Conservation (phyloP, 2,113 vertebrate genomes). For the Capra hircus region DNA sequence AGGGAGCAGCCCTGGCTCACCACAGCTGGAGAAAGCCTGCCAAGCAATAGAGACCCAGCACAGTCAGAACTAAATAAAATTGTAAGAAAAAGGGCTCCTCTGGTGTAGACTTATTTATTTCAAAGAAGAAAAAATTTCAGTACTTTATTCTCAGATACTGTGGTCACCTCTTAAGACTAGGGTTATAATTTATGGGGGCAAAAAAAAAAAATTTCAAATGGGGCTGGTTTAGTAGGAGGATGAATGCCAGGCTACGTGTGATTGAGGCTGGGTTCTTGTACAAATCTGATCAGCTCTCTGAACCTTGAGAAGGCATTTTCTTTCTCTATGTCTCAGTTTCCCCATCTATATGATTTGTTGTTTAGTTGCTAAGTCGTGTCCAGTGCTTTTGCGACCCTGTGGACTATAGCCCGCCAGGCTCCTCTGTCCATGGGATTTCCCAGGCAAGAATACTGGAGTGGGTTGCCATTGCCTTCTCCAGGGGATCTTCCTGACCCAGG, state of each 20-base stretch:
- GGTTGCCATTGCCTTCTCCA: neutral
- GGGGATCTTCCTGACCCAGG: neutral
- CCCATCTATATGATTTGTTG: neutral
- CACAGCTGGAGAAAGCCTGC: neutral
- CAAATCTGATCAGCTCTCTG: neutral
- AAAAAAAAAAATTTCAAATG: neutral
- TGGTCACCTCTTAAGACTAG: neutral
- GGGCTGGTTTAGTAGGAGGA: neutral
- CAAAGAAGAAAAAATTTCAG: neutral
- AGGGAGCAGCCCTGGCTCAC: neutral
- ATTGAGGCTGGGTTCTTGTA: neutral
- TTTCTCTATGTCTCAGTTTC: neutral
- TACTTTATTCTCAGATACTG: neutral
- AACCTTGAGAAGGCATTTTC: neutral
- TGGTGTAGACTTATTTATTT: neutral
- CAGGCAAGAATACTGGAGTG: neutral
- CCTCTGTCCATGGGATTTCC: neutral
- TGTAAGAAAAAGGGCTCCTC: neutral
- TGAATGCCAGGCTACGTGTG: neutral
- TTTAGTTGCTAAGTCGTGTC: neutral
- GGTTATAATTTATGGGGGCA: neutral
- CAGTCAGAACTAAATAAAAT: neutral
- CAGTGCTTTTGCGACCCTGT: neutral
- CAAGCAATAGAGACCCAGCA: neutral
- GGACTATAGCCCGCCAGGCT: neutral